Percentiles rank a stretch among this genome's conserved stretches.
Evolutionary conservation across 2,888 invertebrate species (phyloP).

Genomic region (Electrophaes corylata): DNA sequence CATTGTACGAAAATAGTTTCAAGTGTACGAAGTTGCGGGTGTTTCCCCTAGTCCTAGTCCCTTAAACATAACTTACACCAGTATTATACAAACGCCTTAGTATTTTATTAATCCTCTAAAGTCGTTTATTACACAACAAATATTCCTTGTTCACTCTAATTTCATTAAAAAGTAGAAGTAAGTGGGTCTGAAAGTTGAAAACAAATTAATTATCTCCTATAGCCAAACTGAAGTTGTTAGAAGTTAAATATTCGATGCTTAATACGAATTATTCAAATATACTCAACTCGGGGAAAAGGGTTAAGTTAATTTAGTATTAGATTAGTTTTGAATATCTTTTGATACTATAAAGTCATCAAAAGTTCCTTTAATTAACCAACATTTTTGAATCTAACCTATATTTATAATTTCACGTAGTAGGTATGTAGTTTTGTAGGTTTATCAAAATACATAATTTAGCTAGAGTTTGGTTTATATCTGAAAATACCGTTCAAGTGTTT

Average conservation of each 20-base stretch:
- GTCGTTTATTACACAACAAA: slow-evolving; percentile 17
- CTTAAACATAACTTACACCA: too few relatives aligned
- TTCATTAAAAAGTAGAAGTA: slow-evolving; percentile 33
- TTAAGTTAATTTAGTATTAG: slow-evolving; percentile 48
- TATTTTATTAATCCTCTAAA: background rate
- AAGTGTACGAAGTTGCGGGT: too few relatives aligned
- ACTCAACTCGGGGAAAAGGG: slow-evolving; percentile 47
- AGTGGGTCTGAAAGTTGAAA: slow-evolving; percentile 35
- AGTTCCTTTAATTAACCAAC: slow-evolving; percentile 7
- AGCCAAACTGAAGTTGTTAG: slow-evolving; percentile 46
- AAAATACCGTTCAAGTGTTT: too few relatives aligned
- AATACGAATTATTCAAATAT: slow-evolving; percentile 53
- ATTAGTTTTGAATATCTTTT: slow-evolving; percentile 41
- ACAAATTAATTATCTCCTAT: slow-evolving; percentile 46
- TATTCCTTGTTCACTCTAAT: slow-evolving; percentile 20
- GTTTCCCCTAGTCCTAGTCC: too few relatives aligned
- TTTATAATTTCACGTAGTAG: too few relatives aligned
- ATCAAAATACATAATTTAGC: too few relatives aligned
- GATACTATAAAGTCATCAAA: slow-evolving; percentile 23
- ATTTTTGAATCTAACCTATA: slow-evolving; percentile 5
- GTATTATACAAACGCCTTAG: too few relatives aligned
- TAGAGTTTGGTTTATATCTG: too few relatives aligned
- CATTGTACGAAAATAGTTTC: too few relatives aligned
- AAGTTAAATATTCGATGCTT: slow-evolving; percentile 49
- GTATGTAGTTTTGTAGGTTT: too few relatives aligned